Conservation (phyloP, 2,797 vertebrate species). For the Myotis vivesi region DNA sequence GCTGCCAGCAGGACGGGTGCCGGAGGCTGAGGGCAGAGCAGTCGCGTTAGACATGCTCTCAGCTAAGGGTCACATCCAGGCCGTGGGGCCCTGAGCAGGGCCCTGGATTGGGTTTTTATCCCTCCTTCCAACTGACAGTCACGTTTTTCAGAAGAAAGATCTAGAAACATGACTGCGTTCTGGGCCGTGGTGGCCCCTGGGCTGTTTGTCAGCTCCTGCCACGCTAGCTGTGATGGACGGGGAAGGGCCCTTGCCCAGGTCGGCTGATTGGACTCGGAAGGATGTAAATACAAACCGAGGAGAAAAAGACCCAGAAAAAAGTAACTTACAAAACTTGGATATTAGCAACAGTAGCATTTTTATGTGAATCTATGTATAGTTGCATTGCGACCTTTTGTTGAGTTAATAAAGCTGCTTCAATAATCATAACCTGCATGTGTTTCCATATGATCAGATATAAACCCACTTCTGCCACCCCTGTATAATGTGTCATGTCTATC, state of each 20-base stretch:
- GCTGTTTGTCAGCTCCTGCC: background rate
- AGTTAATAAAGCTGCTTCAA: background rate
- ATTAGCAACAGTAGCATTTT: background rate
- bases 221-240: rapidly evolving
- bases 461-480: background rate
- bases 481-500: background rate
- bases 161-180: background rate
- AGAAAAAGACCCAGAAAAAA: background rate
- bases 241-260: background rate
- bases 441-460: background rate
- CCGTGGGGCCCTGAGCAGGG: background rate
- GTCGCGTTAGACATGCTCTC: rapidly evolving
- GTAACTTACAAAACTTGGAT: background rate
- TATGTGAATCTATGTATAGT: rapidly evolving
- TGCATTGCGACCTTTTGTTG: rapidly evolving
- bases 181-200: background rate
- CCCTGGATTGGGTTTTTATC: no score
- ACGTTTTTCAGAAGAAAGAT: background rate
- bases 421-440: background rate
- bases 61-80: background rate
- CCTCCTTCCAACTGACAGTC: background rate
- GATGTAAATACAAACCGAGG: background rate
- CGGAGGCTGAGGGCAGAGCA: rapidly evolving
- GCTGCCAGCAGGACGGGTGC: background rate
- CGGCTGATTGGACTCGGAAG: background rate